Percentiles rank a stretch among this genome's conserved stretches.
phyloP scores from a whole-genome alignment of 2,113 vertebrate genomes.

The Lepus americanus region DNA sequence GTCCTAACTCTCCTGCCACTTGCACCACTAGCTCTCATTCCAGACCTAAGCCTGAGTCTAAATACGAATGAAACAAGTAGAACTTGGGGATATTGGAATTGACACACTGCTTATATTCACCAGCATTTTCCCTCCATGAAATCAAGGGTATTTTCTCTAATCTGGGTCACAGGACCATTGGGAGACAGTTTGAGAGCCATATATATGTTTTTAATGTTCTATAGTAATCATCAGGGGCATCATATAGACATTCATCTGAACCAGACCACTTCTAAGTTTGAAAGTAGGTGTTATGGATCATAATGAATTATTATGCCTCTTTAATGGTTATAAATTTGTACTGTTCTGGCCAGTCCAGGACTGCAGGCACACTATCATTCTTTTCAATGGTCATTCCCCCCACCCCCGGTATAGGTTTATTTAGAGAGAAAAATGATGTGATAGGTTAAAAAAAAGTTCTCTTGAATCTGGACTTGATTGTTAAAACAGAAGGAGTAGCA shows the following conservation, averaged over 20 bases:
- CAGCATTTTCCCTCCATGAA: conserved; percentile 19
- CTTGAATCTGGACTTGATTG: conserved; percentile 27
- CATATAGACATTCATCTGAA: conserved; percentile 20
- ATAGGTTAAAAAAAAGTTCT: neutral
- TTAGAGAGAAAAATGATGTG: neutral
- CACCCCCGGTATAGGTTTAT: neutral
- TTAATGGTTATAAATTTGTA: neutral
- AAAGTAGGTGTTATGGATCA: neutral
- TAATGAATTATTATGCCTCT: neutral
- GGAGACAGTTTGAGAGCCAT: neutral
- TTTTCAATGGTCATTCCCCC: neutral
- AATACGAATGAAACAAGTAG: neutral
- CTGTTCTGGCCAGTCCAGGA: neutral
- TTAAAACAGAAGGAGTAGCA: neutral
- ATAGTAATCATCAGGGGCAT: neutral
- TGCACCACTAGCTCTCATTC: neutral
- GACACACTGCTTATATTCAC: neutral
- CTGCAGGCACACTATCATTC: neutral
- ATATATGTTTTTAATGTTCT: neutral
- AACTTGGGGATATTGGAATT: neutral
- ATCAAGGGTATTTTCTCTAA: neutral
- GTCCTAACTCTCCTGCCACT: neutral
- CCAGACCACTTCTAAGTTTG: neutral
- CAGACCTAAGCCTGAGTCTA: neutral
- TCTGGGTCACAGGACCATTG: neutral